Evolutionary conservation across 2,888 invertebrate genomes (phyloP), one percentile per base, ranked within the genome.

Genomic region (Caenorhabditis imperialis): DNA sequence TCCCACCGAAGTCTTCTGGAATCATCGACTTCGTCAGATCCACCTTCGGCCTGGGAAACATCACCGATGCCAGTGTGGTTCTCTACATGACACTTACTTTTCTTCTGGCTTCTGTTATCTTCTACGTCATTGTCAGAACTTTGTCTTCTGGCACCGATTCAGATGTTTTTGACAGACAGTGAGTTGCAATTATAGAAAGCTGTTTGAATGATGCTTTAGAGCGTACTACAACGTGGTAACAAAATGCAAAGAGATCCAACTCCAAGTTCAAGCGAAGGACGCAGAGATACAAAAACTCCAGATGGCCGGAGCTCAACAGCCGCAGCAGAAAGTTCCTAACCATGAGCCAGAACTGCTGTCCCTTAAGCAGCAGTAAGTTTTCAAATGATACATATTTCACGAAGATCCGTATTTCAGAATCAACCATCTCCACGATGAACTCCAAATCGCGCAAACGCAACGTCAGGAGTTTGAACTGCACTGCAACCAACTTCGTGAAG

Each of bases 81-180:
- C 58, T 82, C 10, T 57, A 75, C 10, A 25, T 82, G 30, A 81
- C 78, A 35, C 0, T 81, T 20, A 67, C 75, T 0, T 81, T 81
- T 16, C 50, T 81, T 30, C 0, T 75, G 1, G 74, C 54, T 18
- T 69, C 79, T 2, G 30, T 82, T 1, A 10, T 78, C 0, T 35
- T 79, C 48, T 73, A 75, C 38, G 6, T 75, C 20, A 44, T 81
- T 22, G 50, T 61, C 12, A 58, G 76, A 33, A 22, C 58, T 5
- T 18, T 75, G 1, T 73, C 77, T 1, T 78, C 78, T 5, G 58
- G 60, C 18, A 69, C 71, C 1, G 81, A 78, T 6, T 58, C 75
- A 3, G 65, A 55, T 22, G 40, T 67, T 10, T 69, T 73, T n/a
- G 79, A 81, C 44, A 67, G 72, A 50, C 50, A 70, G 81, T 80